Conservation (phyloP, 2,113 vertebrate species). For the Crocuta crocuta region DNA sequence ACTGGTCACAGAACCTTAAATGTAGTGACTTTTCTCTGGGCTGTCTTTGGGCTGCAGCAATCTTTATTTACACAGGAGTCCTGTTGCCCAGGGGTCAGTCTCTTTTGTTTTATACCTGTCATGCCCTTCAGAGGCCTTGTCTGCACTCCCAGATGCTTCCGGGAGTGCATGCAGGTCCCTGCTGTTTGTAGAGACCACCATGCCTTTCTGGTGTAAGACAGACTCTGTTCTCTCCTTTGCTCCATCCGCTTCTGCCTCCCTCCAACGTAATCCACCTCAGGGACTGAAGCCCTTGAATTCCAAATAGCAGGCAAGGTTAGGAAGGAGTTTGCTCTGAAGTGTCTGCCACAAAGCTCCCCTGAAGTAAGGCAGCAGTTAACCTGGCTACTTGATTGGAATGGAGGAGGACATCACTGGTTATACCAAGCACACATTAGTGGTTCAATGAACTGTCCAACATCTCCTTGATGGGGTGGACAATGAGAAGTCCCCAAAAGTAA, state of each 20-base stretch:
- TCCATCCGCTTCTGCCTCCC: neutral
- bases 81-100: neutral
- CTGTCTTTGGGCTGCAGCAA: neutral
- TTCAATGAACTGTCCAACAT: neutral
- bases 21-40: neutral
- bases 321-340: neutral
- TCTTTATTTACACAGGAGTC: neutral
- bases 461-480: neutral
- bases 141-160: neutral
- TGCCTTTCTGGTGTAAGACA: accelerated
- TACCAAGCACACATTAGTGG: neutral
- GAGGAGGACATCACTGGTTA: neutral
- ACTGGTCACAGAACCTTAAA: neutral
- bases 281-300: neutral
- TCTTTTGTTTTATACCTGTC: neutral
- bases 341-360: neutral
- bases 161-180: neutral
- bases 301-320: neutral
- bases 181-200: no score
- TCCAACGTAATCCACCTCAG: neutral
- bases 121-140: neutral
- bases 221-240: neutral
- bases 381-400: neutral
- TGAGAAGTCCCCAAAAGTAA: neutral
- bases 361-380: neutral